Conservation (phyloP, 2,113 vertebrate genomes). For the Regulus satrapa region DNA sequence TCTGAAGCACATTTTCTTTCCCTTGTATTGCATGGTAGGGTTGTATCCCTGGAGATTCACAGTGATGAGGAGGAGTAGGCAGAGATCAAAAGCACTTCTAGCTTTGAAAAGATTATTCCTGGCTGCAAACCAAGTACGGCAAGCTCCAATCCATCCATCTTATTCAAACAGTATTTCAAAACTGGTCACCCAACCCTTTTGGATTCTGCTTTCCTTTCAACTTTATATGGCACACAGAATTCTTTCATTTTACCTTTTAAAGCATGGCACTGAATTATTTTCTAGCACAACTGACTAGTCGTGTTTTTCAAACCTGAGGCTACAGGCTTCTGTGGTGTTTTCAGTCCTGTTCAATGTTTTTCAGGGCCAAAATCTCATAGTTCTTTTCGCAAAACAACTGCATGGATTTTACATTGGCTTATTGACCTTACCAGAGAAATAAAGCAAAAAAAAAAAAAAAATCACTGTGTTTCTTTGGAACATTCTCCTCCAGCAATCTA, state of each 20-base stretch:
- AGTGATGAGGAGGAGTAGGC: conserved; percentile 72
- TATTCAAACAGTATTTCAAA: conserved; percentile 75
- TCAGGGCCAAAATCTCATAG: neutral
- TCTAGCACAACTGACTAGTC: conserved; percentile 56
- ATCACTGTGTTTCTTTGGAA: neutral
- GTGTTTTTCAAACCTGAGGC: conserved; percentile 18
- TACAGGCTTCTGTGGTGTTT: conserved; percentile 4
- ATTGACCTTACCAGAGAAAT: neutral
- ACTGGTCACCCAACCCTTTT: conserved; percentile 71
- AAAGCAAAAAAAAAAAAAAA: neutral
- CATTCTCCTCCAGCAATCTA: neutral
- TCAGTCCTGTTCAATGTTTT: neutral
- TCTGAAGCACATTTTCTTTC: conserved; percentile 61
- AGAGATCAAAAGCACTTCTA: conserved; percentile 74
- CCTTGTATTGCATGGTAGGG: conserved; percentile 52
- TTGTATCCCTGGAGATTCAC: conserved; percentile 74
- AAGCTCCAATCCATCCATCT: conserved; percentile 75
- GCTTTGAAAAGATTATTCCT: conserved; percentile 79
- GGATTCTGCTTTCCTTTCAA: conserved; percentile 66
- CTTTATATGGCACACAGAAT: conserved; percentile 76
- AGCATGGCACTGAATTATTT: conserved; percentile 70
- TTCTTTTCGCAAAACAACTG: neutral
- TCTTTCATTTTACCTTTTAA: conserved; percentile 78
- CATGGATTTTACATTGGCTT: neutral
- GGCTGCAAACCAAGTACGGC: conserved; percentile 74